Evolutionary conservation across 2,113 vertebrate genomes (phyloP).

Genomic region (Recurvirostra avosetta): DNA sequence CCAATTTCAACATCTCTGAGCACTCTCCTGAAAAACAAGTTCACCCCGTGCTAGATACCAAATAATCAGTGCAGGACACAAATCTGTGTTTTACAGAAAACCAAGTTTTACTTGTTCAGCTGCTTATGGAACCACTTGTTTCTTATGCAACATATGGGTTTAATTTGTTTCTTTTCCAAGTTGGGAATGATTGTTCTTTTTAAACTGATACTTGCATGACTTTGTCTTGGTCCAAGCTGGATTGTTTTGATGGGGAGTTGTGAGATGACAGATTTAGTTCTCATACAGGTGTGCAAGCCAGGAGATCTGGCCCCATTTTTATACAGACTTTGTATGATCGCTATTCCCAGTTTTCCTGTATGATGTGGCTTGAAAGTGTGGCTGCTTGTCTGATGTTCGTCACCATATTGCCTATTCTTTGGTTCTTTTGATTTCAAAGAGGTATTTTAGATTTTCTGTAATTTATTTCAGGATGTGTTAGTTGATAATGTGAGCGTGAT

Average conservation of each 20-base stretch:
- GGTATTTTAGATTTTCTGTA: background rate
- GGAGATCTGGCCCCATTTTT: background rate
- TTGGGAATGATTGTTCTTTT: background rate
- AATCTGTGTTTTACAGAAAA: background rate
- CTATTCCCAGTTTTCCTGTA: background rate
- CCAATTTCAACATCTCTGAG: background rate
- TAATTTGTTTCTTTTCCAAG: constrained; percentile 14
- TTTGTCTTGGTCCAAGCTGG: background rate
- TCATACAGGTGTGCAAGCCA: background rate
- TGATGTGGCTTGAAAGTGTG: background rate
- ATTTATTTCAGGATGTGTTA: background rate
- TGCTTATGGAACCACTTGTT: background rate
- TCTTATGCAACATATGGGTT: background rate
- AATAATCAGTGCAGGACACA: background rate
- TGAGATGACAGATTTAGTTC: background rate
- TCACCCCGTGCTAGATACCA: background rate
- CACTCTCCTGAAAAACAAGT: background rate
- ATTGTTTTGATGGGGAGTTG: background rate
- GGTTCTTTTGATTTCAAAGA: background rate
- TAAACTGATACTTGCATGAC: background rate
- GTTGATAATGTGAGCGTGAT: background rate
- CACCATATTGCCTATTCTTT: background rate
- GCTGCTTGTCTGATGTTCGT: background rate
- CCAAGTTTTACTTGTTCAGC: background rate
- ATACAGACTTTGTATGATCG: background rate